phyloP scores from a whole-genome alignment of 2,113 vertebrate genomes.

The Phasianus colchicus region DNA sequence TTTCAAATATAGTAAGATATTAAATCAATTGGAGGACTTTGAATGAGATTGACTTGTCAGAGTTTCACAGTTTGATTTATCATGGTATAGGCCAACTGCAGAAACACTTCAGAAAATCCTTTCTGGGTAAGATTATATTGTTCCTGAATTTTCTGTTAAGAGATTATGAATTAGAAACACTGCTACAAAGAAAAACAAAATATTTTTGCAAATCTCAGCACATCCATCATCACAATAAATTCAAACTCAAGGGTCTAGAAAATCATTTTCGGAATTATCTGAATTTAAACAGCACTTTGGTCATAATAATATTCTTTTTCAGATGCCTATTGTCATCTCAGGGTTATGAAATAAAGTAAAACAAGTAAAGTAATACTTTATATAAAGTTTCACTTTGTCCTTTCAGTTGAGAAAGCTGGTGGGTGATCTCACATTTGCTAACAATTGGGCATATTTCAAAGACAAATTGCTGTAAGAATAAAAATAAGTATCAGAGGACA shows the following conservation, averaged over 20 bases:
- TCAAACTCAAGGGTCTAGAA: neutral
- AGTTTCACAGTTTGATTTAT: neutral
- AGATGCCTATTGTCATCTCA: neutral
- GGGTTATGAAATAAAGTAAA: neutral
- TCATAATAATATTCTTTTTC: neutral
- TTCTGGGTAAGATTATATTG: neutral
- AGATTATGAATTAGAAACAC: neutral
- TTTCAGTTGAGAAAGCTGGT: neutral
- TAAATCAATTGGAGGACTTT: neutral
- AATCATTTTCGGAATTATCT: neutral
- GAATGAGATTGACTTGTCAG: neutral
- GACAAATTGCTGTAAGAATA: neutral
- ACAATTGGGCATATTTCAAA: neutral
- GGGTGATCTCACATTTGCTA: neutral
- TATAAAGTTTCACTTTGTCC: rapidly evolving
- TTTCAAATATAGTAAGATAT: neutral
- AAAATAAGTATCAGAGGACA: neutral
- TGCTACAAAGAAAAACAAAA: neutral
- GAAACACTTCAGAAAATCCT: neutral
- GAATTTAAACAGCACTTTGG: neutral
- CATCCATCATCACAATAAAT: neutral
- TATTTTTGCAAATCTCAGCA: neutral
- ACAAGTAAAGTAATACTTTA: neutral
- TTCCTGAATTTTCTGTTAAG: neutral
- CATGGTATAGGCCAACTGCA: neutral